phyloP scores from a whole-genome alignment of 2,797 vertebrate genomes.

The Gymnodraco acuticeps region DNA sequence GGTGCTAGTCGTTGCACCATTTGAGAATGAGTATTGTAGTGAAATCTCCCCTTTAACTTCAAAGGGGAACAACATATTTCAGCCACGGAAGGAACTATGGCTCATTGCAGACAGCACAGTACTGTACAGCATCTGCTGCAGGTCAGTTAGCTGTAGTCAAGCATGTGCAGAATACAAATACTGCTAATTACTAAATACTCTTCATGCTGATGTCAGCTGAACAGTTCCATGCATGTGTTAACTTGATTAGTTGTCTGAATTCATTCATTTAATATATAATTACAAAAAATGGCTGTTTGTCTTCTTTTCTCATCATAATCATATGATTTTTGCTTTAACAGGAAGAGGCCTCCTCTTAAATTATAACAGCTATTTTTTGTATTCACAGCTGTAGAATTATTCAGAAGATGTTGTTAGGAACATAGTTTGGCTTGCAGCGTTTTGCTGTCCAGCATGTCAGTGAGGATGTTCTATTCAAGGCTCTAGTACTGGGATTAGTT shows the following conservation, averaged over 20 bases:
- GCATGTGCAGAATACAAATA: not conserved
- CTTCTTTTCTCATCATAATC: not conserved
- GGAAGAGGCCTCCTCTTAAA: not conserved
- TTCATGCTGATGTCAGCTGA: not conserved
- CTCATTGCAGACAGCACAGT: not conserved
- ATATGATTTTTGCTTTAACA: not conserved
- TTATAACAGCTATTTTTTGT: not conserved
- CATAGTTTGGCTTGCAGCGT: not conserved
- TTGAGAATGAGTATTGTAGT: not conserved
- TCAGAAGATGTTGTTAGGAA: slow-evolving; percentile 1
- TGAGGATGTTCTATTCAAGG: not conserved
- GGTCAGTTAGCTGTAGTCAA: not conserved
- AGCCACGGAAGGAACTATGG: not conserved
- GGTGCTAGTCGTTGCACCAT: not conserved
- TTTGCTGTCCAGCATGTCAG: not conserved
- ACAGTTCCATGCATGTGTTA: not conserved
- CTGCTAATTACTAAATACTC: not conserved
- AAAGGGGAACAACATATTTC: slow-evolving; percentile 1
- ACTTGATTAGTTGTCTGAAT: not conserved
- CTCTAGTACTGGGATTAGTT: not conserved
- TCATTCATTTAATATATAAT: not conserved
- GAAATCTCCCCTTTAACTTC: not conserved
- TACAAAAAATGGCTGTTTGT: not conserved
- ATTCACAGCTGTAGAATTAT: not conserved
- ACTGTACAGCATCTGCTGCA: not conserved